phyloP scores from a whole-genome alignment of 64 coral and sea anemone genomes.

The Stylophora pistillata region DNA sequence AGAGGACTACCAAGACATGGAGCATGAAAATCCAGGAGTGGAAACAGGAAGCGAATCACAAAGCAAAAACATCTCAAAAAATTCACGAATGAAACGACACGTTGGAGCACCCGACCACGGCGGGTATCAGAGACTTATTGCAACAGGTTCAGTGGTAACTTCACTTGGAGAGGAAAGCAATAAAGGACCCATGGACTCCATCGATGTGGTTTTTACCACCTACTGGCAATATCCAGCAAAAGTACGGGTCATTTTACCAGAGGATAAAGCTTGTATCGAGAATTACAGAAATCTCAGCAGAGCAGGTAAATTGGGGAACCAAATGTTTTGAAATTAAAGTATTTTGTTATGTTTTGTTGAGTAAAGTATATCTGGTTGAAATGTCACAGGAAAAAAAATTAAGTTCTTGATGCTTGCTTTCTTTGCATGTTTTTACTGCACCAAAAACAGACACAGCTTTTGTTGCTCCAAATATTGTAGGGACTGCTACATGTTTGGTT shows the following conservation, averaged over 20 bases:
- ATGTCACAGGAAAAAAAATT: background rate
- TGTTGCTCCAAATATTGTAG: no score
- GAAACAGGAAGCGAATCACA: background rate
- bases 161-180: constrained; percentile 55
- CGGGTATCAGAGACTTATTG: constrained; percentile 93
- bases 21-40: constrained; percentile 18
- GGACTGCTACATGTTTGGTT: no score
- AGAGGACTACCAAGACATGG: constrained; percentile 49
- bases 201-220: constrained; percentile 88
- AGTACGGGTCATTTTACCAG: constrained; percentile 85
- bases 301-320: constrained; percentile 49
- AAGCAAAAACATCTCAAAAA: background rate
- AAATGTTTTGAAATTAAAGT: no score
- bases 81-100: constrained; percentile 43
- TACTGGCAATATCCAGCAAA: constrained; percentile 99
- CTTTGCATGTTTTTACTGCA: no score
- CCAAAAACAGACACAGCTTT: no score
- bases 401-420: no score
- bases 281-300: constrained; percentile 84
- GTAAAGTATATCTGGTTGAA: no score
- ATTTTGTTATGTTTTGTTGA: no score
- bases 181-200: constrained; percentile 64
- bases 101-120: constrained; percentile 95
- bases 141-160: constrained; percentile 70
- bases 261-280: constrained; percentile 95